Evolutionary conservation across 2,888 invertebrate species (phyloP).

Genomic region (Agrotis exclamationis): DNA sequence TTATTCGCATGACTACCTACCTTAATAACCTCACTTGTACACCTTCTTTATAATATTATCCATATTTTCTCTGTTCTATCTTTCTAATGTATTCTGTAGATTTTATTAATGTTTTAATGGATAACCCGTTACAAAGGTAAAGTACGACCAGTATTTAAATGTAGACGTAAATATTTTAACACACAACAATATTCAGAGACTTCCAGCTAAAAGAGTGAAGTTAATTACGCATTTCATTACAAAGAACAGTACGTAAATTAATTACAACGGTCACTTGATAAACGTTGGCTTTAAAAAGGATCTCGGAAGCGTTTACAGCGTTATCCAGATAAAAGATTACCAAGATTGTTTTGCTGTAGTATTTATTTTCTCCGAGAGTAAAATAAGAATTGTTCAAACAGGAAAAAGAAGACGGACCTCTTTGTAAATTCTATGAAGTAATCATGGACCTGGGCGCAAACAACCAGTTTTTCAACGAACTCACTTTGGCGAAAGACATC

Average conservation of each 20-base stretch:
- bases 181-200: constrained; percentile 47
- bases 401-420: constrained; percentile 91
- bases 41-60: constrained; percentile 39
- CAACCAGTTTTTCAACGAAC: constrained; percentile 93
- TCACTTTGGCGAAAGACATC: constrained; percentile 93
- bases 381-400: constrained; percentile 65
- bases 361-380: constrained; percentile 46
- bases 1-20: constrained; percentile 71
- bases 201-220: constrained; percentile 56
- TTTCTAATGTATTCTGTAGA: constrained; percentile 59
- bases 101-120: constrained; percentile 41
- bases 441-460: constrained; percentile 95
- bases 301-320: constrained; percentile 46
- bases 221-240: constrained; percentile 62
- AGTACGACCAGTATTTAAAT: constrained; percentile 62
- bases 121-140: constrained; percentile 65
- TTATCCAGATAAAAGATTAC: constrained; percentile 56
- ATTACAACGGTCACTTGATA: constrained; percentile 64
- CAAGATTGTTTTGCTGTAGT: constrained; percentile 45
- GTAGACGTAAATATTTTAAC: constrained; percentile 52
- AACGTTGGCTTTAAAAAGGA: constrained; percentile 57
- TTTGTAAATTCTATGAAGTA: constrained; percentile 96
- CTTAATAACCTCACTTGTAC: constrained; percentile 33
- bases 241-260: constrained; percentile 62
- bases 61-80: constrained; percentile 41